A percentile compares a stretch with the other conserved stretches of the same genome.
These are phyloP conservation scores for Cyrtorhinus lividipennis DNA, from an alignment of 1,140 invertebrate genomes.

Conservation along the genomic window DNA sequence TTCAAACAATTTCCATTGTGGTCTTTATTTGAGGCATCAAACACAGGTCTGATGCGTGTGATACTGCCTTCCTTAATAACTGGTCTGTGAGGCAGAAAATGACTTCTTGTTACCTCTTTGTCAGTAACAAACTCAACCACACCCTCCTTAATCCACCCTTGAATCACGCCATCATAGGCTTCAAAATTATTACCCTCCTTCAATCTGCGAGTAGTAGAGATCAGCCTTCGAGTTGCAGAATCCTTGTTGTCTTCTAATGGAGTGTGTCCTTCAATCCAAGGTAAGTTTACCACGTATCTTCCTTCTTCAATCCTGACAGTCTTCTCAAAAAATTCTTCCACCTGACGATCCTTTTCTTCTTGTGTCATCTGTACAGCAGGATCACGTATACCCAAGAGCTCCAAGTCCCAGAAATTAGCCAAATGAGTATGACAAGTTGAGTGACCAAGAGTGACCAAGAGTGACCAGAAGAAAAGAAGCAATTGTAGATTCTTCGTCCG, in stretches of 20 bases:
- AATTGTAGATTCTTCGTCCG: background rate
- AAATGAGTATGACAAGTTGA: background rate
- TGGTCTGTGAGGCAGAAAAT: background rate
- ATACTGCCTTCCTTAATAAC: background rate
- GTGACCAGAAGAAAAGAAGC: background rate
- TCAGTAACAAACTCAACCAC: background rate
- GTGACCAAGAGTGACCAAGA: too few species aligned
- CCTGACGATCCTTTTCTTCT: background rate
- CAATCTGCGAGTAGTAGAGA: too few species aligned
- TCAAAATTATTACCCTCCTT: background rate
- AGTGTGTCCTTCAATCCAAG: background rate
- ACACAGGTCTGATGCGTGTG: background rate
- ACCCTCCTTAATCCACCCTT: background rate
- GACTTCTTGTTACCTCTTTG: background rate
- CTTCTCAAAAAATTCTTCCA: background rate
- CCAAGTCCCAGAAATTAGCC: background rate
- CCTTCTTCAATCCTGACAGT: background rate
- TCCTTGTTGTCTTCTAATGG: background rate
- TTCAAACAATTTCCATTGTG: background rate
- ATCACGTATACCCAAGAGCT: background rate
- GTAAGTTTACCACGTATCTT: background rate
- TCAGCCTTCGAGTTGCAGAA: background rate
- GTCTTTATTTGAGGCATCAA: background rate
- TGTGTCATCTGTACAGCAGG: background rate
- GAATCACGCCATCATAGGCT: background rate